These are phyloP conservation scores for Neodiprion lecontei DNA, from an alignment of 1,140 invertebrate species.

Conservation along the genomic window DNA sequence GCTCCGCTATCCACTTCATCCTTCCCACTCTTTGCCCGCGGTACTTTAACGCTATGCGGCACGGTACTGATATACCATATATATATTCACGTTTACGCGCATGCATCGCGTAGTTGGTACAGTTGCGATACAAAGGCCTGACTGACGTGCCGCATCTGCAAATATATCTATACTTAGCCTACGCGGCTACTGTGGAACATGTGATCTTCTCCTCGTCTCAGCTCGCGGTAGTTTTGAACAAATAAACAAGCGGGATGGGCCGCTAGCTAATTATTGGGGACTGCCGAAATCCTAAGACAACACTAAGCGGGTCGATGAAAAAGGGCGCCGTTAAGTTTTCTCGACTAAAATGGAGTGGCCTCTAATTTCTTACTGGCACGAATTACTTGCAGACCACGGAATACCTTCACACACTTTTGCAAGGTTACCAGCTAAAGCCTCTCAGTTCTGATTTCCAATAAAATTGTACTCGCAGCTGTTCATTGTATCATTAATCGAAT, in stretches of 20 bases:
- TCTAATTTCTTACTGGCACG: no score
- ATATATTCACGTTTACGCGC: no score
- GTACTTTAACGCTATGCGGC: conserved; percentile 32
- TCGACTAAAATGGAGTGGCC: no score
- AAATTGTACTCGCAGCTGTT: background rate
- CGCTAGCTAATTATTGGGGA: background rate
- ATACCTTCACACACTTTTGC: no score
- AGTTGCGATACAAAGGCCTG: background rate
- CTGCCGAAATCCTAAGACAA: background rate
- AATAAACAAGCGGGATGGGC: background rate
- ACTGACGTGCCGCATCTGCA: background rate
- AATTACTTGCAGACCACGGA: no score
- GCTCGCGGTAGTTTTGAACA: background rate
- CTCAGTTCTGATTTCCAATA: background rate
- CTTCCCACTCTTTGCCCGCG: conserved; percentile 26
- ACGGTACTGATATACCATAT: background rate
- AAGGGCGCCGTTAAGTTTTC: background rate
- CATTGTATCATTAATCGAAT: background rate
- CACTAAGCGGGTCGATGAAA: conserved; percentile 1
- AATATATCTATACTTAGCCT: conserved; percentile 3
- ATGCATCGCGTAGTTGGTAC: background rate
- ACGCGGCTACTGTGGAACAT: background rate
- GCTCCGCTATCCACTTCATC: background rate
- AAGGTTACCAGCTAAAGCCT: no score
- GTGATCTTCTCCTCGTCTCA: background rate